Base-by-base conservation (phyloP, 2,888 invertebrate species). In the Zaprionus bogoriensis region DNA sequence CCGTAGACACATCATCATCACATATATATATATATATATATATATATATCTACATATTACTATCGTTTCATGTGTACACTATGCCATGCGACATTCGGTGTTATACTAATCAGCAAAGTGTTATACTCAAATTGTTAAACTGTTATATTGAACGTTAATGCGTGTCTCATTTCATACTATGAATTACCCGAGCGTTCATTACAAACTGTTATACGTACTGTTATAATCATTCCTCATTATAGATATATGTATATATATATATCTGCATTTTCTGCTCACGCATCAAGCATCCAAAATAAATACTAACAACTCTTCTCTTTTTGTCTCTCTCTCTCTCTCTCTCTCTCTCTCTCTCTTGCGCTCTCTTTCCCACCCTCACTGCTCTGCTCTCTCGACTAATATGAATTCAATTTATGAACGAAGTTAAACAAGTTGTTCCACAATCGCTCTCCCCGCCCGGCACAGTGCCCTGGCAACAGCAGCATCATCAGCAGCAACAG, bases 381-480 rank as follows among this genome's bases (percentile, higher is more conserved):
- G n/a, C 17, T n/a, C n/a, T n/a, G n/a, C n/a, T n/a, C n/a, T n/a
- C n/a, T n/a, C n/a, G 9, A 55, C 51, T 47, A 52, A 71, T 44
- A 36, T 4, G 61, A 47, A 25, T 42, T 36, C 41, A 44, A 14
- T n/a, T 38, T 53, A 41, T 60, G 20, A 51, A 45, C 42, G 39
- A 25, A 94, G 94, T 93, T 88, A 94, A 94, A 92, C 93, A 93
- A 92, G 93, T 94, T 89, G 92, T 92, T 89, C 93, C 93, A 84
- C 92, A 93, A 91, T 93, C 93, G 85, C 91, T 93, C 88, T 93
- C 93, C 87, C 93, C 93, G 83, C 93, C 93, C 89, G 93, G 93
- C 89, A 92, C 93, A 89, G 93, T 93, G 81, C 93, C 94, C 82
- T 93, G 94, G 92, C 93, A 93, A 88, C 92, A 92, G 88, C 91